Conservation (phyloP, 2,797 vertebrate species). For the Pteropus rufus region DNA sequence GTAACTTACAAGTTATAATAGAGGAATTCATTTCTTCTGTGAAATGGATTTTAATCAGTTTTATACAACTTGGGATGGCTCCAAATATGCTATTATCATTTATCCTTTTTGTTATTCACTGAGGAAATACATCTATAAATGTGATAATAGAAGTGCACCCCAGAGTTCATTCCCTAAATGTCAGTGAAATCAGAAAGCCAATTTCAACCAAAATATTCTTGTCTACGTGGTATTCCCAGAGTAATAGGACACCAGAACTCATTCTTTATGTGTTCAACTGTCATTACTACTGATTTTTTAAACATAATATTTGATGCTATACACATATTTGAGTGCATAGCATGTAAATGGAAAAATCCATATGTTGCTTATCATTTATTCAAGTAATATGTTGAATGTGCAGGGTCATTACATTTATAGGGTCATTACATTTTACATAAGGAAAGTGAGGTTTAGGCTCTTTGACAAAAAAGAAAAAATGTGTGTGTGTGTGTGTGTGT, state of each 20-base stretch:
- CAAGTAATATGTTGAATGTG: not conserved
- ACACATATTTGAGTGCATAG: not conserved
- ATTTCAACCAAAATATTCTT: not conserved
- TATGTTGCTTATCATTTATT: not conserved
- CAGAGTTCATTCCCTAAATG: not conserved
- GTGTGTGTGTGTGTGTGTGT: too few species aligned
- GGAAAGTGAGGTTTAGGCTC: not conserved
- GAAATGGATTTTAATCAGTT: not conserved
- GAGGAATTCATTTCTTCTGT: not conserved
- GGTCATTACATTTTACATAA: not conserved
- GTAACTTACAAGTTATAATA: not conserved
- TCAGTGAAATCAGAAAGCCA: not conserved
- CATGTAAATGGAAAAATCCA: not conserved
- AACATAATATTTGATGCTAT: not conserved
- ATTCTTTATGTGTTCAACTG: not conserved
- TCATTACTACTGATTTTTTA: not conserved
- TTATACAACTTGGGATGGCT: not conserved
- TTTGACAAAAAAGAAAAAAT: not conserved
- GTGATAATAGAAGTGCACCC: not conserved
- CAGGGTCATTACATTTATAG: not conserved
- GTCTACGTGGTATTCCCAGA: not conserved
- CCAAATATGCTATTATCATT: not conserved
- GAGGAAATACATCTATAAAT: not conserved
- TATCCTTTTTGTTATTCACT: not conserved
- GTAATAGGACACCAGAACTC: not conserved